Evolutionary conservation across 2,888 invertebrate genomes (phyloP).

Genomic region (Gasteruption jaculator): DNA sequence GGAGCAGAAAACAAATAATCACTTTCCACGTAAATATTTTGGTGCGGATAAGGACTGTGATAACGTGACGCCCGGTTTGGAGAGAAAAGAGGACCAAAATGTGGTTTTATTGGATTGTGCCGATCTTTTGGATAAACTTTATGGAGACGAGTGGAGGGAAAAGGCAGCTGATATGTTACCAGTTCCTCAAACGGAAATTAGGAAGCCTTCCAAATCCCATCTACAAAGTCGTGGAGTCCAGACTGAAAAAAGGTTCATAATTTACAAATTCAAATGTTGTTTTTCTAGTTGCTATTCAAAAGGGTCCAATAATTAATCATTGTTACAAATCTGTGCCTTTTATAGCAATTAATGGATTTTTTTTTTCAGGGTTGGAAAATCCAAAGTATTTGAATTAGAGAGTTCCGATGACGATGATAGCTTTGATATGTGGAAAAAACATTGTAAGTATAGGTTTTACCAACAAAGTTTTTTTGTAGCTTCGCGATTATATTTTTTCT

Average conservation of each 20-base stretch:
- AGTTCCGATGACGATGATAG: constrained; percentile 27
- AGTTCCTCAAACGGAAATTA: constrained; percentile 36
- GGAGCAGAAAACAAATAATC: too few species aligned
- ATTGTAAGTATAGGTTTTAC: too few species aligned
- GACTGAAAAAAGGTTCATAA: constrained; percentile 42
- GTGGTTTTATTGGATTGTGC: constrained; percentile 34
- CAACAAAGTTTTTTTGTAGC: too few species aligned
- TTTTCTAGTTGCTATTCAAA: too few species aligned
- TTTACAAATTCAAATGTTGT: too few species aligned
- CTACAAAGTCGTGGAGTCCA: constrained; percentile 31
- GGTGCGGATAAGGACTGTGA: too few species aligned
- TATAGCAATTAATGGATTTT: constrained; percentile 1
- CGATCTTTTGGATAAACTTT: constrained; percentile 53
- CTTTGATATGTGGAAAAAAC: constrained; percentile 28
- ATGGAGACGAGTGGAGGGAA: constrained; percentile 58
- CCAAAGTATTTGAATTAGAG: constrained; percentile 12
- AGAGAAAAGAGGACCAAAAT: too few species aligned
- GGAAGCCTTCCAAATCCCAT: too few species aligned
- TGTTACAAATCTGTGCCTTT: background rate
- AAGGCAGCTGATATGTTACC: constrained; percentile 36
- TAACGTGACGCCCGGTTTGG: too few species aligned
- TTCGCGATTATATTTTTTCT: too few species aligned
- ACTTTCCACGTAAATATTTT: too few species aligned
- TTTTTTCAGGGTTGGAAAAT: constrained; percentile 18
- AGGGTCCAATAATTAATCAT: background rate